Evolutionary conservation across 1,140 invertebrate species (phyloP), one percentile per base, ranked within the genome.

Genomic region (Polypedilum pembai): DNA sequence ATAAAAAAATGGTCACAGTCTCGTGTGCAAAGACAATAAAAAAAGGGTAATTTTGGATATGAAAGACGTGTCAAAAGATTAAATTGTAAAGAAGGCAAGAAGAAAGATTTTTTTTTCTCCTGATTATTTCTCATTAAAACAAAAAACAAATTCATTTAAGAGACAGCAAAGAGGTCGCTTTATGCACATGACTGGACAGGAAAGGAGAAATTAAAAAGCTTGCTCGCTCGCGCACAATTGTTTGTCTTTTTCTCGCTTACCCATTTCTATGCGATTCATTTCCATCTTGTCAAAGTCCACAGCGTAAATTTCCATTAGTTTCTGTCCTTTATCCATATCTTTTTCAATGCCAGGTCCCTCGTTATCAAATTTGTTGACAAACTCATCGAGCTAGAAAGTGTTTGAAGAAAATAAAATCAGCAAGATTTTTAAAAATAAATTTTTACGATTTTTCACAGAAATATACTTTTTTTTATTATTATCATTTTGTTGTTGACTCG

Each of bases 301-400:
- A 5, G 82, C 83, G 79, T 90, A 96, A 74, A 89, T 87, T 78
- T 90, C 87, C 87, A 93, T 89, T 40, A 91, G 84, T 10, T 84
- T 77, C 12, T 89, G 76, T 76, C 93, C 94, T 75, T 82, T 82
- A 56, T 95, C 91, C 76, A 95, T 83, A 80, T 95, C 86, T 12
- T 88, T 82, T 0, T 88, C 90, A 40, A 94, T 90, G 4, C 88
- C 91, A 0, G 94, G 94, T 0, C 94, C 94, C 77, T 91, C 86
- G 0, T 78, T 79, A 75, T 90, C 85, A 79, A 92, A 95, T 79
- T 88, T 87, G 75, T 89, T 85, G 0, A 90, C 84, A 80, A 95
- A 95, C 0, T 86, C 83, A 8, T 83, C 82, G 33, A 92, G 80
- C 77, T 82, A 41, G 40, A 74, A 40, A 40, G 65, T 69, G 45